Conservation (phyloP, 2,888 invertebrate genomes). For the Archips crataeganus region DNA sequence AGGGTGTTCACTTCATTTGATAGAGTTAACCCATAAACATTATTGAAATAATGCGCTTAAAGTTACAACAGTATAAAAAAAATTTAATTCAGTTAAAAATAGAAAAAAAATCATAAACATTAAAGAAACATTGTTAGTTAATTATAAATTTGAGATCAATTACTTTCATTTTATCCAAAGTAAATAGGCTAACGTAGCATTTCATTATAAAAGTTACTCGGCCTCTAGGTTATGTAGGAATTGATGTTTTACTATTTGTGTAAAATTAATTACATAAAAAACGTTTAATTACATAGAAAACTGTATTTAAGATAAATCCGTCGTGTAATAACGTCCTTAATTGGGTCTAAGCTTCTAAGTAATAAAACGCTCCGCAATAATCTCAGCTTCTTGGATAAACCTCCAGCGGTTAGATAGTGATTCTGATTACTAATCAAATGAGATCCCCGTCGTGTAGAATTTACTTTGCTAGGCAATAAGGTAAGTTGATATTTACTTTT, state of each 20-base stretch:
- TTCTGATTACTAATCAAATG: conserved; percentile 22
- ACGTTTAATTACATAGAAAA: no score
- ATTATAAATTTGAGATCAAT: neutral
- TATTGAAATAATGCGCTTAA: neutral
- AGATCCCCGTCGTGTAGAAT: conserved; percentile 15
- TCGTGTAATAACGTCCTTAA: conserved; percentile 10
- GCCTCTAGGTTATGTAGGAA: neutral
- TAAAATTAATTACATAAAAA: no score
- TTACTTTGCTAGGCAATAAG: conserved; percentile 10
- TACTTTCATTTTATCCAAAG: no score
- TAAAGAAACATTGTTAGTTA: neutral
- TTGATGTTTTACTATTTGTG: neutral
- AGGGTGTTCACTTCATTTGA: neutral
- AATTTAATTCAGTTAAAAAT: neutral
- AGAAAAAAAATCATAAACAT: neutral
- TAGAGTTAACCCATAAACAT: neutral
- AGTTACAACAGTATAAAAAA: neutral
- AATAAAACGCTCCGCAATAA: conserved; percentile 27
- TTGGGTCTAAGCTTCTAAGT: conserved; percentile 22
- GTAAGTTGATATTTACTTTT: conserved; percentile 8
- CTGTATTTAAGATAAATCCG: conserved; percentile 7
- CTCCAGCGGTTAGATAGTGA: conserved; percentile 26
- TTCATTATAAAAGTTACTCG: neutral
- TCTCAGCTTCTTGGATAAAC: conserved; percentile 16
- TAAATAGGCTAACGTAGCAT: neutral